Evolutionary conservation across 2,888 invertebrate species (phyloP), one percentile per base, ranked within the genome.

Genomic region (Lasioglossum calceatum): DNA sequence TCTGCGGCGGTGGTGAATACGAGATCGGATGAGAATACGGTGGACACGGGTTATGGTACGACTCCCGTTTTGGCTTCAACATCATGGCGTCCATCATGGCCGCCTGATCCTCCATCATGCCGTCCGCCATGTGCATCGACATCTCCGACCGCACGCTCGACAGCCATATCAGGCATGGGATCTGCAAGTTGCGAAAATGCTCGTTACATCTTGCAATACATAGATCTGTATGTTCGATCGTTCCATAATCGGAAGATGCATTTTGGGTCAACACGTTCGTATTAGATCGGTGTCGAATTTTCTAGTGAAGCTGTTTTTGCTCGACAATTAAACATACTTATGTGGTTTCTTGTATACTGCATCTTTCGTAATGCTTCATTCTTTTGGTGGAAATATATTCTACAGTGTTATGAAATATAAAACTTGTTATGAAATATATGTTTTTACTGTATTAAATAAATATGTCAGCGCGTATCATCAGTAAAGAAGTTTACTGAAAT

Each of bases 131-230:
- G 50, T 89, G 90, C 90, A 89, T 87, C 58, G 85, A 86, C 86
- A 87, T 88, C 58, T 93, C 92, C 80, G 92, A 92, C 64, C 90
- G 92, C 74, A 92, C 93, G 77, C 91, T 90, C 83, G 93, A 90
- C 78, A 95, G 90, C 92, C 94, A 95, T 89, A 94, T 85, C 79
- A 94, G 82, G 84, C 92, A 90, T 44, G 93, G 87, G 84, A 95
- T 87, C 95, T 95, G 80, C 4, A 44, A 61, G 76, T 83, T 73
- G 75, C 14, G 74, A 36, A 85, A 79, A 47, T n/a, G 12, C 4
- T 23, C 12, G 70, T 39, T 70, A 70, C 10, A 12, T n/a, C 42
- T 42, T 71, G 42, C 39, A 3, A 39, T 23, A 39, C 23, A 10
- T 70, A 70, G 23, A 70, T 23, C 19, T 27, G 16, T 32, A 16